Evolutionary conservation across 2,888 invertebrate genomes (phyloP).

Genomic region (Drosophila buzzatii): DNA sequence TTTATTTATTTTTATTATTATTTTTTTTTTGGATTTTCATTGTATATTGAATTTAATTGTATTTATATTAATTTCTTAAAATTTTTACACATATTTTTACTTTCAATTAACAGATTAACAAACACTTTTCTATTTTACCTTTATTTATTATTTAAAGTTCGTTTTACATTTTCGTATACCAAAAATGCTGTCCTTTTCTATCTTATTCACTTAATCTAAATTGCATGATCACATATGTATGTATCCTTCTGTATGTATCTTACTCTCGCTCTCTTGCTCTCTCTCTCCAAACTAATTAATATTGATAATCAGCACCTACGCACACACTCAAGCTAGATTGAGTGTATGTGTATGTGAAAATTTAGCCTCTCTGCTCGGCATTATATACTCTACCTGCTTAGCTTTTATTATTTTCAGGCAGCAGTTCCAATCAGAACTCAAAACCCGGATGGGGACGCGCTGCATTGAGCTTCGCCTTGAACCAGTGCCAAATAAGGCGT

Average conservation of each 20-base stretch:
- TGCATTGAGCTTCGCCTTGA: slow-evolving; percentile 17
- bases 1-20: too few relatives aligned
- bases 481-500: slow-evolving; percentile 44
- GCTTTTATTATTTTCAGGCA: neutral
- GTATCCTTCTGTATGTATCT: neutral
- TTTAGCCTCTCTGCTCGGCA: neutral
- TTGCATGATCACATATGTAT: neutral
- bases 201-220: too few relatives aligned
- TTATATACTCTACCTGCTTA: neutral
- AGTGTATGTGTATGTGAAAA: neutral
- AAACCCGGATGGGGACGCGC: slow-evolving; percentile 30
- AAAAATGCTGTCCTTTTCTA: too few relatives aligned
- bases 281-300: neutral
- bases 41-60: too few relatives aligned
- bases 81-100: too few relatives aligned
- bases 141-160: too few relatives aligned
- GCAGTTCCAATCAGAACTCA: neutral
- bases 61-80: too few relatives aligned
- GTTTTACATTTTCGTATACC: too few relatives aligned
- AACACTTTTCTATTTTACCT: too few relatives aligned
- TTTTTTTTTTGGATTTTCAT: too few relatives aligned
- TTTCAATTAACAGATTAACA: too few relatives aligned
- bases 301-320: neutral
- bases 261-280: neutral
- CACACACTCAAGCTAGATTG: neutral